Percentiles rank a stretch among this genome's conserved stretches.
Evolutionary conservation across 2,113 vertebrate genomes (phyloP).

Genomic region (Phalacrocorax brasilianus): DNA sequence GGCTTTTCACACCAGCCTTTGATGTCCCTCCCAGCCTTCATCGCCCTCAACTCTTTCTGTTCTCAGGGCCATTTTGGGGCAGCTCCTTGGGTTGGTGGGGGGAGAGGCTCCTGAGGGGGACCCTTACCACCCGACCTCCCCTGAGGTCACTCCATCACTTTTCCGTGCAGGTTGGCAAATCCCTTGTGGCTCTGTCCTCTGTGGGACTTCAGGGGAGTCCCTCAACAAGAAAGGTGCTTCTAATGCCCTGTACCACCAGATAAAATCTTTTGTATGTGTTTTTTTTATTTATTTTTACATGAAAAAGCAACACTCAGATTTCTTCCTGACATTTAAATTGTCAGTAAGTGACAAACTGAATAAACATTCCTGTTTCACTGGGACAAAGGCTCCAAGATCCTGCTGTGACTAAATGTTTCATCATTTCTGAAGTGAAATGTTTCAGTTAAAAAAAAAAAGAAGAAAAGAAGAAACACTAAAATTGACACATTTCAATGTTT

Average conservation of each 20-base stretch:
- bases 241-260: neutral
- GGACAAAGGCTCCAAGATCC: slow-evolving; percentile 46
- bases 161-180: neutral
- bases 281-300: neutral
- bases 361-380: slow-evolving; percentile 2
- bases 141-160: neutral
- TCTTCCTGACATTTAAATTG: slow-evolving; percentile 58
- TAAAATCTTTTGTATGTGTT: neutral
- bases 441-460: neutral
- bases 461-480: neutral
- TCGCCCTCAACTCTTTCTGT: fast-evolving
- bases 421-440: slow-evolving; percentile 31
- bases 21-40: neutral
- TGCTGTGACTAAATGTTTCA: slow-evolving; percentile 34
- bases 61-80: neutral
- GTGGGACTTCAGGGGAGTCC: neutral
- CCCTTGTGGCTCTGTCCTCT: neutral
- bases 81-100: neutral
- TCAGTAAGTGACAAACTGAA: slow-evolving; percentile 1
- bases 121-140: neutral
- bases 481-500: slow-evolving; percentile 41
- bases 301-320: neutral
- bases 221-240: neutral
- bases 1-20: neutral
- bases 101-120: neutral